Conservation (phyloP, 2,113 vertebrate genomes). For the Eupsittula cactorum region DNA sequence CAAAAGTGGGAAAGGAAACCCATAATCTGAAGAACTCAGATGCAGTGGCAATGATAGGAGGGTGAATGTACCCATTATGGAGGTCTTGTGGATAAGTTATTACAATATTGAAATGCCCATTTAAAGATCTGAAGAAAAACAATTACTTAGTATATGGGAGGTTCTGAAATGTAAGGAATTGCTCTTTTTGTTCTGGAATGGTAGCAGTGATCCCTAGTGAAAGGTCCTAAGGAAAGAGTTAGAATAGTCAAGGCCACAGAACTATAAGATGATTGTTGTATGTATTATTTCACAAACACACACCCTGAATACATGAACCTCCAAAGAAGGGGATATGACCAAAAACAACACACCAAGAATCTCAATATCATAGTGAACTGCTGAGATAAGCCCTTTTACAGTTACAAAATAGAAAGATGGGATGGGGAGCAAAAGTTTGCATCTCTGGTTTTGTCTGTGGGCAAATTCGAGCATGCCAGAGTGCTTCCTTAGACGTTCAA, state of each 20-base stretch:
- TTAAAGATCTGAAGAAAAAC: not conserved
- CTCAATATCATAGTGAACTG: not conserved
- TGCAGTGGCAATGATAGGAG: not conserved
- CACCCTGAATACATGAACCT: not conserved
- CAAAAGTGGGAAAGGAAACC: not conserved
- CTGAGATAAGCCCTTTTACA: not conserved
- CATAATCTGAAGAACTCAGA: not conserved
- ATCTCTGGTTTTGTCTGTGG: not conserved
- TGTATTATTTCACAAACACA: not conserved
- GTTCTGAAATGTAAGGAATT: not conserved
- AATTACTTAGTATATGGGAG: not conserved
- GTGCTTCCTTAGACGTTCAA: not conserved
- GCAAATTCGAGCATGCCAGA: not conserved
- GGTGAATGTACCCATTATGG: not conserved
- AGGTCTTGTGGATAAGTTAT: not conserved
- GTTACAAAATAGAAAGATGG: not conserved
- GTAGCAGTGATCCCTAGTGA: not conserved
- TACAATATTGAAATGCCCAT: not conserved
- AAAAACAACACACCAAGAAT: not conserved
- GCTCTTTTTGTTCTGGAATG: not conserved
- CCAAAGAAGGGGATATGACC: not conserved
- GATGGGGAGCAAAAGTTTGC: not conserved
- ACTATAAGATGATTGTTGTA: not conserved
- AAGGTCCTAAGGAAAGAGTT: not conserved
- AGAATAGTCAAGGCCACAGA: not conserved